Evolutionary conservation across 92 coral and sea anemone species (phyloP), one percentile per base, ranked within the genome.

Genomic region (Metridium senile): DNA sequence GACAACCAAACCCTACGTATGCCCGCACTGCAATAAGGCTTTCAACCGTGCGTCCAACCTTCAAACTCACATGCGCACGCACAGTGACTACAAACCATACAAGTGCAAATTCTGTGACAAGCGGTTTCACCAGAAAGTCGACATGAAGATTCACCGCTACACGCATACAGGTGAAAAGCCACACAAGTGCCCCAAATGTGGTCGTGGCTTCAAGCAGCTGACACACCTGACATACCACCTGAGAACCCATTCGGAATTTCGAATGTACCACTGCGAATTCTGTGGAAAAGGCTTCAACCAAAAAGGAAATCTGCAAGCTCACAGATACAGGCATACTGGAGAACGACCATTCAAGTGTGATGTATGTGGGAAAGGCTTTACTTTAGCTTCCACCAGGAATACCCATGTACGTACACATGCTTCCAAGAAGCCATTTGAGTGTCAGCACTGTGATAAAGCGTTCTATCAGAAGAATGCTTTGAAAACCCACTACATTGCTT

Each of bases 41-140:
- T 93, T 93, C 75, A 93, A 93, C 87, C 89, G 98, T 61, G 93
- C 94, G 34, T 93, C 97, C 53, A 93, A 93, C 84, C 88, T 93
- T 34, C 98, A 91, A 84, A 89, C 97, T 22, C 98, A 93, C 83
- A 91, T 93, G 92, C 95, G 96, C 81, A 88, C 87, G 19, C 98
- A 93, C 81, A 85, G 92, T 65, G 90, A 91, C 61, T 67, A 88
- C 89, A 93, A 91, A 87, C 97, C 98, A 9, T 87, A 88, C 79
- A 76, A 85, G 56, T 93, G 98, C 74, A 92, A 91, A 30, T 88
- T 85, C 57, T 93, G 98, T 70, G 93, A 90, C 59, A 93, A 93
- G 87, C 92, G 97, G 58, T 93, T 93, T 66, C 97, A 88, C 81
- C 97, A 93, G 89, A 93, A 91, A 75, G 89, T 91, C 56, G 98